phyloP scores from a whole-genome alignment of 2,797 vertebrate genomes.

The Manis javanica region DNA sequence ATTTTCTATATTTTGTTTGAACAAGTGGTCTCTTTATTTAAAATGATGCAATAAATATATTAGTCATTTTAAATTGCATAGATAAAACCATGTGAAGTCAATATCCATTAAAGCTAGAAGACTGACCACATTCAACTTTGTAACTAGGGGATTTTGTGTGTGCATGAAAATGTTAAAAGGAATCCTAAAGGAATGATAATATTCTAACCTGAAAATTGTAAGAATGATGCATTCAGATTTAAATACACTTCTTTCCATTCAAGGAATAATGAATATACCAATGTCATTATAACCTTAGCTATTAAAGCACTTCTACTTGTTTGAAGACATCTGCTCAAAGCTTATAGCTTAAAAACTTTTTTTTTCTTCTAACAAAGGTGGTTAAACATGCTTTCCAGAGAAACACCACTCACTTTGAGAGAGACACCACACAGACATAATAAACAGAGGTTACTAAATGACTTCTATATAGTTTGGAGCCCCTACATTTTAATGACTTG shows the following conservation, averaged over 20 bases:
- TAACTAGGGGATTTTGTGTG: background rate
- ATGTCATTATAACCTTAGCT: background rate
- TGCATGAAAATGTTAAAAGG: constrained; percentile 25
- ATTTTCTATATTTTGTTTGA: constrained; percentile 32
- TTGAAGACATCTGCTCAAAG: background rate
- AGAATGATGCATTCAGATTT: background rate
- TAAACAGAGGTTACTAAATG: background rate
- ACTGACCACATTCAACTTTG: constrained; percentile 2
- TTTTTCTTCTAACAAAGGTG: constrained; percentile 7
- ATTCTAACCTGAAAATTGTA: background rate
- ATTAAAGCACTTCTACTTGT: background rate
- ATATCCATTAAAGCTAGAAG: constrained; percentile 55
- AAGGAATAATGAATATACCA: background rate
- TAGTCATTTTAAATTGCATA: constrained; percentile 56
- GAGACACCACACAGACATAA: background rate
- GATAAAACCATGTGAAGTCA: constrained; percentile 61
- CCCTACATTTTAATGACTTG: background rate
- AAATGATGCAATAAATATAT: constrained; percentile 56
- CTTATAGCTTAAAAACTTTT: background rate
- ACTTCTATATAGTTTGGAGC: background rate
- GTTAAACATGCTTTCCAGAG: constrained; percentile 9
- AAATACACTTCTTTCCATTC: background rate
- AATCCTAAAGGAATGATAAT: constrained; percentile 29
- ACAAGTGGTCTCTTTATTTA: constrained; percentile 38
- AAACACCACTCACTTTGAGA: background rate